Base-by-base conservation (phyloP, 1,140 invertebrate species). In the Trichomalopsis sarcophagae region DNA sequence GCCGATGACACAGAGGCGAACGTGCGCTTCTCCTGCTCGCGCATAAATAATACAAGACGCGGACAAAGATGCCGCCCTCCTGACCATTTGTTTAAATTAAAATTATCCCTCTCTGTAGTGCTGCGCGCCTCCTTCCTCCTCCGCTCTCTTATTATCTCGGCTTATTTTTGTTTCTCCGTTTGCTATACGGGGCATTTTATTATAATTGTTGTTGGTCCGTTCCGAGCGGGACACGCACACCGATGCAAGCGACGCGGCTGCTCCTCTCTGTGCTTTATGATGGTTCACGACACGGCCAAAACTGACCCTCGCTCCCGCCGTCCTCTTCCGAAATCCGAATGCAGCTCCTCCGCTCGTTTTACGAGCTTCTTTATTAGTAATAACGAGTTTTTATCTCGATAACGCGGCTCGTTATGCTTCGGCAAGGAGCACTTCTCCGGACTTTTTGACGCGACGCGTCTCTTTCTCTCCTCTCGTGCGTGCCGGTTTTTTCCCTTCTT, bases 11-110 rank as follows among this genome's bases (percentile, higher is more conserved):
- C 91, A 92, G 90, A 90, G 91, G 90, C 92, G 90, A 92, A 93
- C 92, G 92, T 93, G 92, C 90, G 89, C 89, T 86, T 88, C 85
- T 89, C 89, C 89, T 90, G 91, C 91, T 91, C 88, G 87, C 87
- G 91, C 91, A 93, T 93, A 93, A 93, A 93, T 93, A 93, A 92
- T 92, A 91, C 89, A 89, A 91, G 92, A 93, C 92, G 89, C 88
- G 90, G 91, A 93, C 93, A 93, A 93, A 93, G 92, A 92, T 91
- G 91, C 92, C 92, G 92, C 92, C 91, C 91, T 89, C 89, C 88
- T 88, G 89, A 91, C 91, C 92, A 92, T 93, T 93, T 93, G 92
- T 93, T 93, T 92, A 91, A 93, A 93, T 93, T 93, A 93, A 93
- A 93, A 93, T 93, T 92, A 92, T 93, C 90, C 88, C 86, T 87